These are phyloP conservation scores for Lophotis ruficrista DNA, from an alignment of 2,113 vertebrate genomes.

Conservation along the genomic window DNA sequence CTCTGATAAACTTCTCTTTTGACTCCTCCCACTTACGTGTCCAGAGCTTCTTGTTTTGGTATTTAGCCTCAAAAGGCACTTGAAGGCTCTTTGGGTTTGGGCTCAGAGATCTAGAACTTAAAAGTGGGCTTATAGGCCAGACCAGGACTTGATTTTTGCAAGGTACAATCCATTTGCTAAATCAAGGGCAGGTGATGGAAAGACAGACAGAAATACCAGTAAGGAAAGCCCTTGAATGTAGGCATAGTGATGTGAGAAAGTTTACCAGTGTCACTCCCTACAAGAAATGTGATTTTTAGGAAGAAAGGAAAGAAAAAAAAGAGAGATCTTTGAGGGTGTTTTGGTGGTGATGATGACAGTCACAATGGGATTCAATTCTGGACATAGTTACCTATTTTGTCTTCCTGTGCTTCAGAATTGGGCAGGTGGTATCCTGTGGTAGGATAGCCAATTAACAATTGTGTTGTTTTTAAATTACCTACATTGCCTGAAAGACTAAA, in stretches of 20 bases:
- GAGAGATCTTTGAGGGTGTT: background rate
- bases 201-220: background rate
- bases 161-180: background rate
- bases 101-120: background rate
- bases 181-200: background rate
- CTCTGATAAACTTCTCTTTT: background rate
- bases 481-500: background rate
- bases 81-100: background rate
- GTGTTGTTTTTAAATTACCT: background rate
- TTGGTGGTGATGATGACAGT: background rate
- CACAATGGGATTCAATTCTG: background rate
- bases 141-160: background rate
- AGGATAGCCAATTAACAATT: background rate
- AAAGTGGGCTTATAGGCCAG: background rate
- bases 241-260: accelerated
- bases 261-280: background rate
- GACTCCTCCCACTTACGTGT: background rate
- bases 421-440: background rate
- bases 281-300: background rate
- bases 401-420: background rate
- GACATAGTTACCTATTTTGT: background rate
- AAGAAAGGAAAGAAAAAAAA: too few relatives aligned
- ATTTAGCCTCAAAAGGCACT: background rate
- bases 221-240: background rate
- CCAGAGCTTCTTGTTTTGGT: background rate